Base-by-base conservation (phyloP, 2,113 vertebrate genomes). In the Scartelaos histophorus region DNA sequence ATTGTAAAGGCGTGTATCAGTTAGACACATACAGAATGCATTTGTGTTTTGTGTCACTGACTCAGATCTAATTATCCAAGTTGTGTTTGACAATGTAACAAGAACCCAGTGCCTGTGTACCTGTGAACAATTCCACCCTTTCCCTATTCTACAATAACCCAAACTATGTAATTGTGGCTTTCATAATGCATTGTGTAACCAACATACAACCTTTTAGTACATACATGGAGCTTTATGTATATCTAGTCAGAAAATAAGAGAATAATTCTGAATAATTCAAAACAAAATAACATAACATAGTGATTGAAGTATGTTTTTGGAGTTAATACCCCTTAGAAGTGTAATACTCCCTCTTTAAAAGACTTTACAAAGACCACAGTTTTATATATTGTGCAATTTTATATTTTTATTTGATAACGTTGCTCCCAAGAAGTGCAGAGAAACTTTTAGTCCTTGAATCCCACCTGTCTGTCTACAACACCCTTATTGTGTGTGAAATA, bases 21-120 rank as follows among this genome's bases (percentile, higher is more conserved):
- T 15, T 60, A 4, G 24, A 62, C 60, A 35, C 13, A 43, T 38
- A n/a, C 16, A n/a, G 61, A 43, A 64, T 61, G 29, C 16, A 62
- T 62, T 61, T 62, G 29, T 64, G 29, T 61, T 61, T 61, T 61
- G 58, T 25, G 22, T 34, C 25, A 61, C 22, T 61, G 58, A 34
- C 24, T 34, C 16, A 34, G 25, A 29, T 34, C 58, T 61, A 61
- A 61, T 60, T 60, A 60, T 34, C 13, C 7, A 7, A 34, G 16
- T 61, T 15, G 13, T 34, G 22, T 58, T 25, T 34, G 58, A 29
- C 22, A 34, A 9, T 34, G 24, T 60, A 29, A 4, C 34, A 61
- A 61, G 13, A 61, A 25, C 24, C 2, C 15, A 34, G 24, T 29
- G 12, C 13, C 2, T 61, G 2, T 61, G 25, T 17, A 25, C 24